These are phyloP conservation scores for Microcebus lehilahytsara DNA, from an alignment of 2,113 vertebrate genomes.

Conservation along the genomic window DNA sequence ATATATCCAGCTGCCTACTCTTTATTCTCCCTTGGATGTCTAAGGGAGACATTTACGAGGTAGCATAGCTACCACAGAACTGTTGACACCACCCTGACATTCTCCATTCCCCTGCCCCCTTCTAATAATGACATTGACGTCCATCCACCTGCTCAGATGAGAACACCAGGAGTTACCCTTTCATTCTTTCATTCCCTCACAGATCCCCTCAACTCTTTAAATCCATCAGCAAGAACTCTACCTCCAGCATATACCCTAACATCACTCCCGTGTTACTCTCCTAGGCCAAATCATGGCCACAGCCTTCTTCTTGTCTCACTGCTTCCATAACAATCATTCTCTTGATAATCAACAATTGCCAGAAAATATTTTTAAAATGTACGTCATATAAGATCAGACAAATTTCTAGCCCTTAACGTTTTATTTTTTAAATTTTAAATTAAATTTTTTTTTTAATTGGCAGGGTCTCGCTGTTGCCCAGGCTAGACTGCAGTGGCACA, in stretches of 20 bases:
- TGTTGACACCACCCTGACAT: background rate
- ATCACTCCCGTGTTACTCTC: background rate
- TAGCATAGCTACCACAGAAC: background rate
- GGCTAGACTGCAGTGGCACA: too few relatives aligned
- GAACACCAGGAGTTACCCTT: background rate
- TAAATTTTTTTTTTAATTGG: too few relatives aligned
- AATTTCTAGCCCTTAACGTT: background rate
- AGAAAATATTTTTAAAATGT: constrained; percentile 3
- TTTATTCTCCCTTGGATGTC: background rate
- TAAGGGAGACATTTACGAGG: background rate
- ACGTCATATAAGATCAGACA: background rate
- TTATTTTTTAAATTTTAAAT: too few relatives aligned
- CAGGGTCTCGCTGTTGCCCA: too few relatives aligned
- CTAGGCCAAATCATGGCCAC: background rate
- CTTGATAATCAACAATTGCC: background rate
- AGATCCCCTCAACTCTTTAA: background rate
- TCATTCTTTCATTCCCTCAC: background rate
- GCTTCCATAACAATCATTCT: background rate
- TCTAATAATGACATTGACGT: background rate
- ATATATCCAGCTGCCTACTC: background rate
- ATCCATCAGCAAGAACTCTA: background rate
- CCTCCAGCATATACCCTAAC: background rate
- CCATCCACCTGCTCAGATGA: background rate
- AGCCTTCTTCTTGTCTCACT: background rate
- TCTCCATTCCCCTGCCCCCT: background rate